phyloP scores from a whole-genome alignment of 1,140 invertebrate genomes.

The Homarus americanus region DNA sequence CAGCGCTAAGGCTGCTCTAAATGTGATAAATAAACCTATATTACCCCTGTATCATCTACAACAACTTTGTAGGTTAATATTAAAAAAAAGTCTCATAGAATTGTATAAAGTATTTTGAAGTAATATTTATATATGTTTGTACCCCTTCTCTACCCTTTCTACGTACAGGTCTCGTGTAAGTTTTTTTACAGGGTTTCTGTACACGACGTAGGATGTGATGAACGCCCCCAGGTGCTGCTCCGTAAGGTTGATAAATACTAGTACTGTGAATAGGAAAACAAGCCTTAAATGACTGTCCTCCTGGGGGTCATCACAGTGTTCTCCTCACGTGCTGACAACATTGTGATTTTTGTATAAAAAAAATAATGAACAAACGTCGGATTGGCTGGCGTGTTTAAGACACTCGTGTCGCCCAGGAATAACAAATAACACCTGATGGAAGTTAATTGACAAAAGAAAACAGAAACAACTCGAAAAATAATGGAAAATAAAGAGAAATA shows the following conservation, averaged over 20 bases:
- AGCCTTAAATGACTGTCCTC: neutral
- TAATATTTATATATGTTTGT: conserved; percentile 30
- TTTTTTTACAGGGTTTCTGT: neutral
- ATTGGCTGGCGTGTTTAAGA: neutral
- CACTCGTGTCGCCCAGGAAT: neutral
- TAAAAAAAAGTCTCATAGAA: conserved; percentile 9
- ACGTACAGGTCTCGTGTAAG: neutral
- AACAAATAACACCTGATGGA: too few relatives aligned
- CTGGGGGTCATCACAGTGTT: neutral
- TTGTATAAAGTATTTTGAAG: conserved; percentile 46
- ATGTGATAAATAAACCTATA: neutral
- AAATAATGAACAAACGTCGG: too few relatives aligned
- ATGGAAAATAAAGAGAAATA: too few relatives aligned
- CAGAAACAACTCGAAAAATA: too few relatives aligned
- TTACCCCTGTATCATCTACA: neutral
- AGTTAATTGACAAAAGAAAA: too few relatives aligned
- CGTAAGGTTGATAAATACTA: neutral
- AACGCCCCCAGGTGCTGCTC: neutral
- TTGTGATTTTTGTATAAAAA: conserved; percentile 20
- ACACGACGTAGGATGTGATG: neutral
- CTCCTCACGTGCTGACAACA: neutral
- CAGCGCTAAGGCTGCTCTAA: neutral
- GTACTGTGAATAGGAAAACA: neutral
- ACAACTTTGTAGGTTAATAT: neutral
- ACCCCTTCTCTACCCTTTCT: neutral